A percentile compares a stretch with the other conserved stretches of the same genome.
Evolutionary conservation across 2,888 invertebrate species (phyloP).

Genomic region (Eueremaeus valkanovi): DNA sequence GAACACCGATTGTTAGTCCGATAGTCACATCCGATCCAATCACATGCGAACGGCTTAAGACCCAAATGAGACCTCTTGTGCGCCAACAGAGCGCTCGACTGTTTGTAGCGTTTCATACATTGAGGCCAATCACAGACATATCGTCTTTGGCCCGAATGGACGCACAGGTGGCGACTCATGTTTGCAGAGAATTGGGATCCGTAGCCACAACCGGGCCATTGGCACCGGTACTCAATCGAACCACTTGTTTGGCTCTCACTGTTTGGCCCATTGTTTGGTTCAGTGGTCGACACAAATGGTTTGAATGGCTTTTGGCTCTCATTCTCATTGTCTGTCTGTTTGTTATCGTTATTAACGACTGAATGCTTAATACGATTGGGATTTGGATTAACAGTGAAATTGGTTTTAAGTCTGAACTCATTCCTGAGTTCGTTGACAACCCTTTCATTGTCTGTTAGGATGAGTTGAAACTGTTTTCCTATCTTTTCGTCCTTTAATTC

Average conservation of each 20-base stretch:
- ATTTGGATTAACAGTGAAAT: background rate
- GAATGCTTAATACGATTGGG: background rate
- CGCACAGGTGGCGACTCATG: background rate
- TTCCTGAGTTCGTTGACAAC: conserved; percentile 7
- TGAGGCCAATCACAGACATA: conserved; percentile 20
- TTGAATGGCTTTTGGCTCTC: background rate
- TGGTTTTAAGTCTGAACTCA: background rate
- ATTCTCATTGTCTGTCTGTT: background rate
- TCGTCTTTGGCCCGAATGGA: background rate
- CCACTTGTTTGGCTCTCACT: background rate
- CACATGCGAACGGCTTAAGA: conserved; percentile 12
- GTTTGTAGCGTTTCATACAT: conserved; percentile 3
- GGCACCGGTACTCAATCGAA: background rate
- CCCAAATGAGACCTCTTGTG: conserved; percentile 10
- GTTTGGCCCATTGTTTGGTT: background rate
- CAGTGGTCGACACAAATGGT: background rate
- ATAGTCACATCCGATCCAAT: conserved; percentile 20
- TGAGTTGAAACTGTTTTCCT: background rate
- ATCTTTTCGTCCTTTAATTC: conserved; percentile 3
- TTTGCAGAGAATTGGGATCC: background rate
- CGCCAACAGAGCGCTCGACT: background rate
- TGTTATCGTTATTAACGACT: background rate
- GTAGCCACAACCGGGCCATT: conserved; percentile 25
- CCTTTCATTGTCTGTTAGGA: conserved; percentile 2
- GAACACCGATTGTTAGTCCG: conserved; percentile 21